Percentiles rank a stretch among this genome's conserved stretches.
These are phyloP conservation scores for Venturia canescens DNA, from an alignment of 1,140 invertebrate genomes.

Conservation along the genomic window DNA sequence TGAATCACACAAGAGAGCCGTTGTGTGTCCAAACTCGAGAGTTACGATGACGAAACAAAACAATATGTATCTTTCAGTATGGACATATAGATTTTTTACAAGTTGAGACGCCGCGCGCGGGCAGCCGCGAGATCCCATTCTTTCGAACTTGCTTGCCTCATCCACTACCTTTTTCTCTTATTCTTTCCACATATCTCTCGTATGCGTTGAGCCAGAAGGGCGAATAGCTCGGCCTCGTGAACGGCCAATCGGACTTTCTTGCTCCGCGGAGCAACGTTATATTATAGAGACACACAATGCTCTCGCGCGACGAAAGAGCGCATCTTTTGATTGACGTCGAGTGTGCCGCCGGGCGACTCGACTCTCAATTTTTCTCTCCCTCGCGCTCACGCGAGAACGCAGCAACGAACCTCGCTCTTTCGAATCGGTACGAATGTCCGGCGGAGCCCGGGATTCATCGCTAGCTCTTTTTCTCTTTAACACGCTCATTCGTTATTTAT, in stretches of 20 bases:
- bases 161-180: background rate
- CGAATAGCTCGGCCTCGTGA: background rate
- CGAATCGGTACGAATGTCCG: background rate
- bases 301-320: conserved; percentile 2
- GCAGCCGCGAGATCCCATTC: conserved; percentile 16
- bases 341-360: conserved; percentile 15
- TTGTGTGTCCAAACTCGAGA: conserved; percentile 19
- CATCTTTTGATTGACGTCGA: conserved; percentile 29
- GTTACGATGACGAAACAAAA: conserved; percentile 25
- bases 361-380: background rate
- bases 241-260: background rate
- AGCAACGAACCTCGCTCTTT: conserved; percentile 8
- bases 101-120: background rate
- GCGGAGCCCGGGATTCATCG: too few relatives aligned
- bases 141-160: conserved; percentile 25
- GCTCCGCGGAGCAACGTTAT: background rate
- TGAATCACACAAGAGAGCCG: background rate
- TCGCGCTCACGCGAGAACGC: background rate
- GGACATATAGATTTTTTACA: background rate
- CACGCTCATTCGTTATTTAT: background rate
- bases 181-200: background rate
- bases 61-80: conserved; percentile 18
- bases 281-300: background rate
- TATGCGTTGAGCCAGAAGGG: background rate
- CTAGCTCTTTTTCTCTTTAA: background rate